These are phyloP conservation scores for Epicauta chinensis DNA, from an alignment of 1,140 invertebrate species.

Conservation along the genomic window DNA sequence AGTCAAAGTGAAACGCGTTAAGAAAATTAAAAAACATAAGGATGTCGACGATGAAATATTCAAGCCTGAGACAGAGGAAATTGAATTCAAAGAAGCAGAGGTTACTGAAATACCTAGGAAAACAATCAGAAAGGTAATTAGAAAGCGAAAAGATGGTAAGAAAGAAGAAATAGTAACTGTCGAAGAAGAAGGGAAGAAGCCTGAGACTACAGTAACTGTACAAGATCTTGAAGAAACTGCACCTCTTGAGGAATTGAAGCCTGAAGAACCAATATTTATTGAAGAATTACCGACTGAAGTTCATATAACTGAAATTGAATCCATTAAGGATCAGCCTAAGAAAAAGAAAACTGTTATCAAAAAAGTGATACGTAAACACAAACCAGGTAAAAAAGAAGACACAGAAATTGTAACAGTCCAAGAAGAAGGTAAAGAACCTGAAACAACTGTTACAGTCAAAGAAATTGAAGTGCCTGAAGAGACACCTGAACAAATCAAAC, in stretches of 20 bases:
- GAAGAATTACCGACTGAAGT: slow-evolving; percentile 31
- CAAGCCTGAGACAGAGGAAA: no score
- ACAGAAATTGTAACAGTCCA: slow-evolving; percentile 35
- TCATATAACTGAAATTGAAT: slow-evolving; percentile 21
- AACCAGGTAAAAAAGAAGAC: slow-evolving; percentile 30
- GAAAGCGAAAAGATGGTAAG: slow-evolving; percentile 28
- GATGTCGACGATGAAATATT: no score
- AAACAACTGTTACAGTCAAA: slow-evolving; percentile 25
- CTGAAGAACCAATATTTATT: slow-evolving; percentile 6
- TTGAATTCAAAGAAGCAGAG: no score
- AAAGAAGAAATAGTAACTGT: slow-evolving; percentile 33
- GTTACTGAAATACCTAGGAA: no score
- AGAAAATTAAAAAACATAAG: no score
- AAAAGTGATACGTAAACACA: slow-evolving; percentile 35
- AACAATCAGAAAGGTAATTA: no score
- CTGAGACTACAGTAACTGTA: slow-evolving; percentile 29
- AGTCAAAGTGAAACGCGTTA: no score
- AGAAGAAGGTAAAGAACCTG: slow-evolving; percentile 35
- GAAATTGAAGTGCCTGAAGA: slow-evolving; percentile 24
- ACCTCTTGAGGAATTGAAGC: slow-evolving; percentile 17
- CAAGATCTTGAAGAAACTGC: slow-evolving; percentile 18
- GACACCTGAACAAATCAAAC: slow-evolving; percentile 12
- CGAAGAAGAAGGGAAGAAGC: no score
- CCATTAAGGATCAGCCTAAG: slow-evolving; percentile 27
- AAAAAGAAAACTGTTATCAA: slow-evolving; percentile 42